Evolutionary conservation across 2,797 vertebrate species (phyloP), one percentile per base, ranked within the genome.

Genomic region (Sebastes reedi): DNA sequence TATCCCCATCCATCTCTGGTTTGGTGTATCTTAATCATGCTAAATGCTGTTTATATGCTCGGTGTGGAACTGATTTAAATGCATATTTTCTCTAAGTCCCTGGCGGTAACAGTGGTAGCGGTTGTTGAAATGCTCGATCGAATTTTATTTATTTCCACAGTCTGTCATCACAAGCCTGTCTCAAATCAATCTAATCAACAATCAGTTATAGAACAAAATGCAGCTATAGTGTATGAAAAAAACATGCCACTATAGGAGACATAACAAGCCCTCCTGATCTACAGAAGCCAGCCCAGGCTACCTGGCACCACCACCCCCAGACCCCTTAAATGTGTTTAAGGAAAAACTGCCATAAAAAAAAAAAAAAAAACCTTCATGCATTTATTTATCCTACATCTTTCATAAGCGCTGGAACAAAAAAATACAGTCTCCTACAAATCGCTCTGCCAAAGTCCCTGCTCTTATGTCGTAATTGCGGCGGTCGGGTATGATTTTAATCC

Each of bases 341-440:
- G 82, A 79, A 87, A 85, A 86, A 29, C 29, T 25, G 71, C 79
- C 61, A 72, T 69, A 58, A 87, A 89, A 52, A 52, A 52, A n/a
- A 1, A 20, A 86, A 71, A 52, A n/a, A 52, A n/a, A 86, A 73
- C 32, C 42, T 42, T 82, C 75, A 58, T 62, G 66, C 65, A 86
- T 90, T 83, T 88, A 85, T 91, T 91, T 89, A 84, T 87, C 74
- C 80, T 85, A 81, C 79, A 83, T 87, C 68, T 52, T 80, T 81
- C 81, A 88, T 75, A 67, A 79, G 75, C 20, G 22, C 80, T 82
- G 86, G 79, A 88, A 85, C 67, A 82, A 88, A 84, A 58, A 70
- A 46, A 84, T 30, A 69, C 72, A 75, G 73, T 73, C 74, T 77
- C 52, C 30, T 50, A 27, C n/a, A 42, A 77, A 66, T 14, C 30